These are phyloP conservation scores for Cotesia glomerata DNA, from an alignment of 1,140 invertebrate species.

Conservation along the genomic window DNA sequence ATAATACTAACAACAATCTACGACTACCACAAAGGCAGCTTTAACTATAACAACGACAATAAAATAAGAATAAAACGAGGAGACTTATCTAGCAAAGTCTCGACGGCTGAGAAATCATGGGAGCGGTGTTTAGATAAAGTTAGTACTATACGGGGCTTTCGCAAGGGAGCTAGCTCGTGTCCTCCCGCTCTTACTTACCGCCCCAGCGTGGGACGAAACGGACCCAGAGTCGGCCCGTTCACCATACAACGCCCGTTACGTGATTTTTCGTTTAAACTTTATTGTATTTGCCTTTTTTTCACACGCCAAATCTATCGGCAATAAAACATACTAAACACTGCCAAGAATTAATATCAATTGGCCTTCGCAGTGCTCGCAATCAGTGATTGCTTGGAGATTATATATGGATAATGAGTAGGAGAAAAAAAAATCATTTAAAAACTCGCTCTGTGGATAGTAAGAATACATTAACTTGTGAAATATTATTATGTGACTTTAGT, in stretches of 20 bases:
- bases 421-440: too few relatives aligned
- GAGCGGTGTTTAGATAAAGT: background rate
- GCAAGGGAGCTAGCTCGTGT: slow-evolving; percentile 34
- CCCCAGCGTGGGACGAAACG: slow-evolving; percentile 38
- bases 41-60: background rate
- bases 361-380: background rate
- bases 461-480: too few relatives aligned
- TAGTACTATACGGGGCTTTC: slow-evolving; percentile 18
- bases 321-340: background rate
- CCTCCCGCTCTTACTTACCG: slow-evolving; percentile 20
- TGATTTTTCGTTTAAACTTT: slow-evolving; percentile 11
- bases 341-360: background rate
- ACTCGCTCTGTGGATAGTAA: too few relatives aligned
- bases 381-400: too few relatives aligned
- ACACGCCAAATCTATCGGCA: background rate
- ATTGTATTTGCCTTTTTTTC: slow-evolving; percentile 21
- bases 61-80: background rate
- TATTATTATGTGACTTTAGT: too few relatives aligned
- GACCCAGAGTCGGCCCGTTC: slow-evolving; percentile 32
- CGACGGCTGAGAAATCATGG: background rate
- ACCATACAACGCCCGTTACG: slow-evolving; percentile 18
- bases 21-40: background rate
- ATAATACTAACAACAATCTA: background rate
- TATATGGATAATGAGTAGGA: too few relatives aligned
- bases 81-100: background rate